These are phyloP conservation scores for Seriola dumerili DNA, from an alignment of 2,113 vertebrate species.

Conservation along the genomic window DNA sequence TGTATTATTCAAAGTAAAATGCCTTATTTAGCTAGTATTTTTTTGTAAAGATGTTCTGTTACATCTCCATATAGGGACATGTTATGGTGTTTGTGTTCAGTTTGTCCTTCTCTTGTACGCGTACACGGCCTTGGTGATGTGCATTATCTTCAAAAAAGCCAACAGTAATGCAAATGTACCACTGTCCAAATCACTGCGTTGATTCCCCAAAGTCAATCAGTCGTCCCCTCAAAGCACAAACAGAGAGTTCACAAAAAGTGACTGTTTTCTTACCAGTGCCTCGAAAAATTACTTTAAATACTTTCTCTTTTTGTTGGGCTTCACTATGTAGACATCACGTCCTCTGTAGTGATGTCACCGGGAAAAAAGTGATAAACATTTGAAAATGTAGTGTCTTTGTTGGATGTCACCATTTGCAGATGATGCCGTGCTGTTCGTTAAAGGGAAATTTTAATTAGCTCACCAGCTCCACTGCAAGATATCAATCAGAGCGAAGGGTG, in stretches of 20 bases:
- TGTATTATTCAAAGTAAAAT: slow-evolving; percentile 80
- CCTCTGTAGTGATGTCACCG: neutral
- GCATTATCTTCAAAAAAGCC: slow-evolving; percentile 34
- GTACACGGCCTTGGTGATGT: slow-evolving; percentile 46
- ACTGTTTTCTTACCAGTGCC: slow-evolving; percentile 67
- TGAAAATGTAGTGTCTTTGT: neutral
- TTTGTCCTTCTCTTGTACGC: slow-evolving; percentile 47
- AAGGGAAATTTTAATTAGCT: slow-evolving; percentile 14
- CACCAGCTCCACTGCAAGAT: neutral
- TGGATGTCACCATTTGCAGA: slow-evolving; percentile 20
- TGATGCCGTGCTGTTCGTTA: slow-evolving; percentile 19
- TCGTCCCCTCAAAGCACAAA: slow-evolving; percentile 77
- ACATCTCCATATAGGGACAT: slow-evolving; percentile 74
- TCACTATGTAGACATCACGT: neutral
- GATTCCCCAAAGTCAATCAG: slow-evolving; percentile 39
- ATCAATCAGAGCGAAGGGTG: neutral
- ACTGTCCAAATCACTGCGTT: slow-evolving; percentile 27
- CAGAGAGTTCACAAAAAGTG: slow-evolving; percentile 38
- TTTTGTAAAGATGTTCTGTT: slow-evolving; percentile 76
- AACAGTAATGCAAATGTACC: slow-evolving; percentile 33
- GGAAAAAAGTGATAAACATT: neutral
- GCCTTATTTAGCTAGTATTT: slow-evolving; percentile 80
- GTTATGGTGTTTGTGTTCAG: slow-evolving; percentile 52
- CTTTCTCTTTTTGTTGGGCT: slow-evolving; percentile 21
- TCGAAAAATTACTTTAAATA: slow-evolving; percentile 30